Percentiles rank a stretch among this genome's conserved stretches.
Evolutionary conservation across 2,113 vertebrate species (phyloP).

Genomic region (Probosciger aterrimus): DNA sequence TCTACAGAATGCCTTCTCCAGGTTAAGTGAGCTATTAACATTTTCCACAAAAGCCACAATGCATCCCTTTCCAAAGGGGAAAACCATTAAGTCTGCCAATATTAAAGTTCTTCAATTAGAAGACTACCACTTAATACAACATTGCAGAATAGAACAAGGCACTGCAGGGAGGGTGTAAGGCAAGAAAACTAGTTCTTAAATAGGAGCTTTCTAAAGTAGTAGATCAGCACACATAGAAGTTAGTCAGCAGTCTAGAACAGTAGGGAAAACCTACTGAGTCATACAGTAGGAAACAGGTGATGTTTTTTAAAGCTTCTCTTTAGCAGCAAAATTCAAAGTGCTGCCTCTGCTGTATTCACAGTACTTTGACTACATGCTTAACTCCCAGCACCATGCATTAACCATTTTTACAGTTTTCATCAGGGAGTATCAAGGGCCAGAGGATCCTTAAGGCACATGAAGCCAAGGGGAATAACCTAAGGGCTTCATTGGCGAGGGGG

Average conservation of each 20-base stretch:
- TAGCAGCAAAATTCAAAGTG: background rate
- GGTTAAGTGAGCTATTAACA: background rate
- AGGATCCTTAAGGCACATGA: background rate
- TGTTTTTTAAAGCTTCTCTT: background rate
- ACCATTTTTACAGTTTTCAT: background rate
- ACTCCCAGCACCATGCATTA: background rate
- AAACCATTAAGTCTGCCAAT: background rate
- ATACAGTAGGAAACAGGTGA: background rate
- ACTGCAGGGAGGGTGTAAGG: background rate
- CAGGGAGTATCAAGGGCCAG: background rate
- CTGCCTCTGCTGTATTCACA: background rate
- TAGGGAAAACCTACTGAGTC: background rate
- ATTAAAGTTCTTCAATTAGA: background rate
- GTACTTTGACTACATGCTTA: background rate
- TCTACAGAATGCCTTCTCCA: background rate
- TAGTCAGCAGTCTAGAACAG: background rate
- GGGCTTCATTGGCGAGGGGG: background rate
- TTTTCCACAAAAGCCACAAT: background rate
- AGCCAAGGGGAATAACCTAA: background rate
- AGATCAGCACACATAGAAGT: background rate
- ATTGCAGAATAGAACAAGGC: background rate
- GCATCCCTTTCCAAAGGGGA: background rate
- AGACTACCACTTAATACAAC: background rate
- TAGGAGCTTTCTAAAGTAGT: background rate
- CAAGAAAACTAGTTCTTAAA: background rate